Evolutionary conservation across 1,140 invertebrate species (phyloP).

Genomic region (Aphis craccivora): DNA sequence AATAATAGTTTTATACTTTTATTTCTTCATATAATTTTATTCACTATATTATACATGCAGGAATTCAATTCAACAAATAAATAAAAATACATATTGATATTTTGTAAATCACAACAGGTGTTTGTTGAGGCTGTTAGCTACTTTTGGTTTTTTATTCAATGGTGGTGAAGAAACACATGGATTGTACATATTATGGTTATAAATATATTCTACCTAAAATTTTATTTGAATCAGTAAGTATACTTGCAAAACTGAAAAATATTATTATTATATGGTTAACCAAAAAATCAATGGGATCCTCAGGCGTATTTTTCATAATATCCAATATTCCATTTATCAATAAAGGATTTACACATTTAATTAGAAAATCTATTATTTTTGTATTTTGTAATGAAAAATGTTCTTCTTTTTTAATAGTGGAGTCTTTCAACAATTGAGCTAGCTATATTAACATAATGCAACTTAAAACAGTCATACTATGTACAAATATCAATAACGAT

Average conservation of each 20-base stretch:
- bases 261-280: slow-evolving; percentile 19
- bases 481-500: neutral
- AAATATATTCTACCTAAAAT: slow-evolving; percentile 56
- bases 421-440: neutral
- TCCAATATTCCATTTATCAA: slow-evolving; percentile 42
- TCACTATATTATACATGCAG: neutral
- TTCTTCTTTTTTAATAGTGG: slow-evolving; percentile 13
- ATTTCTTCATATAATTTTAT: neutral
- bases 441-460: neutral
- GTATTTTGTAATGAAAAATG: slow-evolving; percentile 22
- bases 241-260: neutral
- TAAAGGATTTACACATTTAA: slow-evolving; percentile 36
- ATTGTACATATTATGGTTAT: slow-evolving; percentile 46
- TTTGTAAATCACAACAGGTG: slow-evolving; percentile 45
- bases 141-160: slow-evolving; percentile 45
- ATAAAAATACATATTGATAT: slow-evolving; percentile 29
- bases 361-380: slow-evolving; percentile 27
- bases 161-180: slow-evolving; percentile 39
- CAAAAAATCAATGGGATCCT: slow-evolving; percentile 41
- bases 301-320: slow-evolving; percentile 17
- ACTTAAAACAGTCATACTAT: neutral
- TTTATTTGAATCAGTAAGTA: slow-evolving; percentile 32
- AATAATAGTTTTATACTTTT: neutral
- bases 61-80: neutral
- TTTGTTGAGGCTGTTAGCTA: slow-evolving; percentile 46